These are phyloP conservation scores for Glossophaga mutica DNA, from an alignment of 2,797 vertebrate genomes.

Conservation along the genomic window DNA sequence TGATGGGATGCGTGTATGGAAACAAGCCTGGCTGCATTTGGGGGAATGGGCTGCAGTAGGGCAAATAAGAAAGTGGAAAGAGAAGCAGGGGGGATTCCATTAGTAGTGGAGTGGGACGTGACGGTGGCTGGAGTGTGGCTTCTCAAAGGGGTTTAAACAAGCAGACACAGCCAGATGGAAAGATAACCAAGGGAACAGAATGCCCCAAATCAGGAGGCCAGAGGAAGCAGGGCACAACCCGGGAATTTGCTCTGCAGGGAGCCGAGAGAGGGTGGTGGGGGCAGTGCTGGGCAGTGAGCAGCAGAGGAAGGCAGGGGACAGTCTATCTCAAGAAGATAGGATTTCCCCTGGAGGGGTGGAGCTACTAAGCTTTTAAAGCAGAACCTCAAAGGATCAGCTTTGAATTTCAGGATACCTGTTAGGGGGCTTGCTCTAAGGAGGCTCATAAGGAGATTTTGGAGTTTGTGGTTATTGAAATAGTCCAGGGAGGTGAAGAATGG, in stretches of 20 bases:
- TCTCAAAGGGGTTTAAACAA: not conserved
- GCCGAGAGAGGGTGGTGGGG: not conserved
- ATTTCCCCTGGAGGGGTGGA: not conserved
- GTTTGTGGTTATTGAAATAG: not conserved
- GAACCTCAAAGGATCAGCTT: not conserved
- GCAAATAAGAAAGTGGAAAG: not conserved
- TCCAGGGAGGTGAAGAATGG: not conserved
- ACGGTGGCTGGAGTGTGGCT: not conserved
- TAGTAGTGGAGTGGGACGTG: not conserved
- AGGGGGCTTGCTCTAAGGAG: not conserved
- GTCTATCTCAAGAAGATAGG: not conserved
- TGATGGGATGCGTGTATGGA: not conserved
- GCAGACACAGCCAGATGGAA: not conserved
- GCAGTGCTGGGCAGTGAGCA: not conserved
- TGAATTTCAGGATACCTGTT: not conserved
- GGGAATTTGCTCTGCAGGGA: not conserved
- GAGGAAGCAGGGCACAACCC: not conserved
- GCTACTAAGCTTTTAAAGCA: not conserved
- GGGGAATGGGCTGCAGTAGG: not conserved
- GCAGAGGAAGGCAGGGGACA: not conserved
- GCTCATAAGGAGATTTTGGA: not conserved
- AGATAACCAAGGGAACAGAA: not conserved
- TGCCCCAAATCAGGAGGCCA: not conserved
- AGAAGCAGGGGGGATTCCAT: not conserved
- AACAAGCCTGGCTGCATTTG: not conserved